A percentile compares a stretch with the other conserved stretches of the same genome.
These are phyloP conservation scores for Platanista minor DNA, from an alignment of 2,113 vertebrate species.

Conservation along the genomic window DNA sequence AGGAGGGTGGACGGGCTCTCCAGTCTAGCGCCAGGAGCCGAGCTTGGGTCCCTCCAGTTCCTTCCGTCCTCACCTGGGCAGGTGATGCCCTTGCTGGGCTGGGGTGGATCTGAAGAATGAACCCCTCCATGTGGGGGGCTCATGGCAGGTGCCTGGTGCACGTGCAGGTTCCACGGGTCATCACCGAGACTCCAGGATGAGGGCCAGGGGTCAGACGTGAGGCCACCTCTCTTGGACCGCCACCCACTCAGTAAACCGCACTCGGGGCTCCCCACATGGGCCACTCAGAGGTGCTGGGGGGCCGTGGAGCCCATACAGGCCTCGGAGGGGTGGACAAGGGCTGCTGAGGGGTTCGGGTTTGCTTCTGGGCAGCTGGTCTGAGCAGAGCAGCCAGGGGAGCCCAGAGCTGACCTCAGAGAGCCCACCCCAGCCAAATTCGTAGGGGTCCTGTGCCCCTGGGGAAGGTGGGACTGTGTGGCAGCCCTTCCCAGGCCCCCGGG, in stretches of 20 bases:
- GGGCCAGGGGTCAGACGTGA: not conserved
- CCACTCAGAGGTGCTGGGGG: not conserved
- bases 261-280: not conserved
- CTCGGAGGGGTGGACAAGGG: no score
- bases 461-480: fast-evolving
- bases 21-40: no score
- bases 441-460: no score
- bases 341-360: not conserved
- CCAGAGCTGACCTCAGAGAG: not conserved
- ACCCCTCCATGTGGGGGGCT: not conserved
- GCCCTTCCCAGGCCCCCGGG: not conserved
- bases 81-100: no score
- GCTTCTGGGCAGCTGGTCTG: not conserved
- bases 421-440: not conserved
- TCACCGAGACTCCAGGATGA: not conserved
- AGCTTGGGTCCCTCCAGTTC: no score
- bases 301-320: not conserved
- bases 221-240: not conserved
- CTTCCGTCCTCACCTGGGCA: no score
- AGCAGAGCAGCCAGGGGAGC: not conserved
- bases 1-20: not conserved
- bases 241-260: not conserved
- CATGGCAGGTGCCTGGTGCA: not conserved
- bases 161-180: not conserved
- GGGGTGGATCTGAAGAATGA: not conserved